Evolutionary conservation across 1,140 invertebrate species (phyloP).

Genomic region (Mesaphorura yosii): DNA sequence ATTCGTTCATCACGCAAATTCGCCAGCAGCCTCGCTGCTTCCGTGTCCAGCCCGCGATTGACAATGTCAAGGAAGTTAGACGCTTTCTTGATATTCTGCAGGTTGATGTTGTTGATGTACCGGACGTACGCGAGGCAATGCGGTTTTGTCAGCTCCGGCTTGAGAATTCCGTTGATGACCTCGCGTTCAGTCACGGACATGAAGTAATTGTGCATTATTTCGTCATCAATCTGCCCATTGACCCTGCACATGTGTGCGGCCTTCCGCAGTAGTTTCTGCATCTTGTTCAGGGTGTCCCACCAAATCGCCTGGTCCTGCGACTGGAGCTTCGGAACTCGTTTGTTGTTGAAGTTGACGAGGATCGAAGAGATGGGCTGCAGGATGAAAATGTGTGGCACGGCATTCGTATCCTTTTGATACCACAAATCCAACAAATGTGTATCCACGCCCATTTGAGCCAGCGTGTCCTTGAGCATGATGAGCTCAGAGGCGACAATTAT

Average conservation of each 20-base stretch:
- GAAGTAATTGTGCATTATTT: conserved; percentile 95
- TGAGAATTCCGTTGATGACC: conserved; percentile 87
- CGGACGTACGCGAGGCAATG: conserved; percentile 53
- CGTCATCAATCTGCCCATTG: conserved; percentile 73
- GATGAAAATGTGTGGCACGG: conserved; percentile 75
- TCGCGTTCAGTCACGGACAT: conserved; percentile 99
- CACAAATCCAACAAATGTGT: conserved; percentile 66
- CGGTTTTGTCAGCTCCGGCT: conserved; percentile 88
- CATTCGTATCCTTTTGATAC: conserved; percentile 94
- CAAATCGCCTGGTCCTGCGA: conserved; percentile 90
- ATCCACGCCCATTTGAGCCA: conserved; percentile 55
- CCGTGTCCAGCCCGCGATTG: conserved; percentile 82
- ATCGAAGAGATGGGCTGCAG: conserved; percentile 95
- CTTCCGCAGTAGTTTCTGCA: conserved; percentile 89
- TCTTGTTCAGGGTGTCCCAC: conserved; percentile 92
- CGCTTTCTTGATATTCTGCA: conserved; percentile 86
- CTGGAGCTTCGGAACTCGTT: conserved; percentile 85
- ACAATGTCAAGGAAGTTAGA: conserved; percentile 89
- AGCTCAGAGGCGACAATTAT: conserved; percentile 86
- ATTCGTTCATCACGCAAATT: conserved; percentile 79
- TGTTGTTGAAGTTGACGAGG: conserved; percentile 94
- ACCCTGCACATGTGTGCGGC: conserved; percentile 73
- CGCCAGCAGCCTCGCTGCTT: conserved; percentile 78
- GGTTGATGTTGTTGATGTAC: conserved; percentile 95
- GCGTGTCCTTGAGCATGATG: conserved; percentile 69